Percentiles rank a stretch among this genome's conserved stretches.
These are phyloP conservation scores for Mirounga angustirostris DNA, from an alignment of 2,113 vertebrate genomes.

Conservation along the genomic window DNA sequence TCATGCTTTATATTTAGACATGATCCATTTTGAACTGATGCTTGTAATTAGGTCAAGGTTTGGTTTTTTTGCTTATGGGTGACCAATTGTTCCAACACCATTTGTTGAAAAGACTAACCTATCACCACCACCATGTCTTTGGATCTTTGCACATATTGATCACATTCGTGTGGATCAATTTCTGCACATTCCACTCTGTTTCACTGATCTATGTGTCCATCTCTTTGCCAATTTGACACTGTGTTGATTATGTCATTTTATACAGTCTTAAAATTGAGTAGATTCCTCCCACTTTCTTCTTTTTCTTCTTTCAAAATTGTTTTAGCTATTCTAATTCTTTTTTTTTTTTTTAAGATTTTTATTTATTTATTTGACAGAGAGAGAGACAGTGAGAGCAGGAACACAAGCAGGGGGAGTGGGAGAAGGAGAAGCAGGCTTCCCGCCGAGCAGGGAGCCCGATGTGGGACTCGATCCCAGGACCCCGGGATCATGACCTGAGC, in stretches of 20 bases:
- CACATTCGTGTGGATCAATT: background rate
- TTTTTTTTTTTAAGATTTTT: no score
- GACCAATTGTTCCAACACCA: background rate
- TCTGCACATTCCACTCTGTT: background rate
- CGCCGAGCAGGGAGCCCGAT: no score
- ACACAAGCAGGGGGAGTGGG: no score
- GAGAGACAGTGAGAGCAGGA: no score
- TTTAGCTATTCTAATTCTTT: slow-evolving; percentile 11
- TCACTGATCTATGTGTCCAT: background rate
- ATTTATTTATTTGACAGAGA: no score
- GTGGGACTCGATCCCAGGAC: no score
- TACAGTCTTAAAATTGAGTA: background rate
- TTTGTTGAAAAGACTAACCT: background rate
- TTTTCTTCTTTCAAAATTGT: background rate
- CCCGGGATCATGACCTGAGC: no score
- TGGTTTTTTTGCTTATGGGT: background rate
- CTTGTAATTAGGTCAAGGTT: background rate
- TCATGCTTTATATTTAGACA: background rate
- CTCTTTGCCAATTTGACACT: background rate
- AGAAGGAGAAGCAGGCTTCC: no score
- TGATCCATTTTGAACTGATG: background rate
- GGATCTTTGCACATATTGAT: background rate
- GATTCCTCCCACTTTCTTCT: background rate
- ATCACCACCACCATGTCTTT: background rate
- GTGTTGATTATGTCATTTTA: background rate